These are phyloP conservation scores for Paracentrotus lividus DNA, from an alignment of 53 echinoderm and acorn worm species.

Conservation along the genomic window DNA sequence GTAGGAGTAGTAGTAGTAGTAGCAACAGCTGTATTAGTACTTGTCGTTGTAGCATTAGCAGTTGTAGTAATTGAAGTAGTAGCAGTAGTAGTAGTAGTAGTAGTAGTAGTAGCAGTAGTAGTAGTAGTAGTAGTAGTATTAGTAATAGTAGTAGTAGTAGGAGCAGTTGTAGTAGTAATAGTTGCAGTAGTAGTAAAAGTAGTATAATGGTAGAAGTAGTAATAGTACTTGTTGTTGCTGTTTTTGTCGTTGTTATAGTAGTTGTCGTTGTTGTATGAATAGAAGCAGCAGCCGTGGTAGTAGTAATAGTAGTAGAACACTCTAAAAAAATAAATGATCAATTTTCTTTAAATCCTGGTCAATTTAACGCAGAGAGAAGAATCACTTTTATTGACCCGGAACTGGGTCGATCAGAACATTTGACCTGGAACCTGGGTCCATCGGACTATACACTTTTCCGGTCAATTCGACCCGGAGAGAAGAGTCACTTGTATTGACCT, in stretches of 20 bases:
- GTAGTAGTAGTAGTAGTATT: slow-evolving; percentile 15
- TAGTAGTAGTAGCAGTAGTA: slow-evolving; percentile 11
- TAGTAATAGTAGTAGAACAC: slow-evolving; percentile 25
- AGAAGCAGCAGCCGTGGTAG: slow-evolving; percentile 22
- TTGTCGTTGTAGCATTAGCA: background rate
- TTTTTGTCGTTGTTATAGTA: slow-evolving; percentile 47
- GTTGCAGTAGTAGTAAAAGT: slow-evolving; percentile 18
- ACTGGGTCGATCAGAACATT: too few species aligned
- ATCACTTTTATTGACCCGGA: too few species aligned
- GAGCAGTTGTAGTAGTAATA: background rate
- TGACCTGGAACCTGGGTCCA: too few species aligned
- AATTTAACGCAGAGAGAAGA: too few species aligned
- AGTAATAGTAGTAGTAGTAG: background rate
- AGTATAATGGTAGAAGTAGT: slow-evolving; percentile 35
- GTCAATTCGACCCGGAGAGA: too few species aligned
- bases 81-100: background rate
- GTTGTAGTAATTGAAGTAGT: slow-evolving; percentile 23
- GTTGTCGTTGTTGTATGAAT: slow-evolving; percentile 42
- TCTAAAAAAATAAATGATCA: too few species aligned
- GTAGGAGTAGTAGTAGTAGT: background rate
- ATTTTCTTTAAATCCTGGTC: too few species aligned
- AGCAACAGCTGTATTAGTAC: background rate
- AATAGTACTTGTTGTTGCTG: slow-evolving; percentile 48
- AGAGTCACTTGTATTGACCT: too few species aligned
- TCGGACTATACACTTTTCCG: too few species aligned